phyloP scores from a whole-genome alignment of 1,140 invertebrate genomes.

The Batillaria attramentaria region DNA sequence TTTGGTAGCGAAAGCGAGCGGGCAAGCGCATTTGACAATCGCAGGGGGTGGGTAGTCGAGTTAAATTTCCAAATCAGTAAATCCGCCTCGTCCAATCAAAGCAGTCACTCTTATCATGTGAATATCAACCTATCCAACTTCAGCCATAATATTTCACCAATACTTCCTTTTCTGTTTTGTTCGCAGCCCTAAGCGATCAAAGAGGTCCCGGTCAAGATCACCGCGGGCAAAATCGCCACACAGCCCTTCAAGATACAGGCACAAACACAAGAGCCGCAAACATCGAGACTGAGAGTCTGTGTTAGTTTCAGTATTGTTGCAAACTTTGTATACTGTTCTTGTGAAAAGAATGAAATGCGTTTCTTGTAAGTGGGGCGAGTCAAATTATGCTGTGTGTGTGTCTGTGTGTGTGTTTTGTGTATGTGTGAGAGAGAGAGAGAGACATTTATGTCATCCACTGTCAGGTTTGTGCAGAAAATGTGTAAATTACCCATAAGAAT shows the following conservation, averaged over 20 bases:
- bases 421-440: no score
- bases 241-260: constrained; percentile 56
- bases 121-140: no score
- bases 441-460: no score
- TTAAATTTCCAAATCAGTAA: no score
- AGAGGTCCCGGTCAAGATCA: constrained; percentile 59
- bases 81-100: background rate
- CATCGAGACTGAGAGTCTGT: constrained; percentile 51
- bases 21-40: no score
- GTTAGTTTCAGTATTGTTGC: background rate
- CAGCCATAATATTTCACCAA: background rate
- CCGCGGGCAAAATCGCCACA: constrained; percentile 51
- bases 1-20: no score
- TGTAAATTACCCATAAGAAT: no score
- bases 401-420: no score
- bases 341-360: no score
- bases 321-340: background rate
- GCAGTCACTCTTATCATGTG: background rate
- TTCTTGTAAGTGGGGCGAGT: no score
- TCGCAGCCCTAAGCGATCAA: constrained; percentile 63
- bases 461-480: no score
- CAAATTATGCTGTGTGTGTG: background rate
- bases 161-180: constrained; percentile 18
- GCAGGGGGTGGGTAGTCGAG: no score
- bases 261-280: constrained; percentile 65